Evolutionary conservation across 2,888 invertebrate species (phyloP).

Genomic region (Ormyrus thymus): DNA sequence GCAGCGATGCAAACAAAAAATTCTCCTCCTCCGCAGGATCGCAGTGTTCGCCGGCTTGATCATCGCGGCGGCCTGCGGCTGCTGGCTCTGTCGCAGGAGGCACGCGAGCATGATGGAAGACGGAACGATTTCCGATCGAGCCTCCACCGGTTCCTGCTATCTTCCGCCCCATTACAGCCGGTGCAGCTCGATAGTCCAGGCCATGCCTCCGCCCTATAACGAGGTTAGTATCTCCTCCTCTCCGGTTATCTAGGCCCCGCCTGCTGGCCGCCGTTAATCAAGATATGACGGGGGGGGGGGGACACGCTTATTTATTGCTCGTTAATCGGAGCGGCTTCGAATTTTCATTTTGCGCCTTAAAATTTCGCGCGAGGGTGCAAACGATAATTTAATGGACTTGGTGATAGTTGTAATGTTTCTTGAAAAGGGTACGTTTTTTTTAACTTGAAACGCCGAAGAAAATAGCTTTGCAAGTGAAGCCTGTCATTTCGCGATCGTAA

Average conservation of each 20-base stretch:
- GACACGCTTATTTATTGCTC: too few species aligned
- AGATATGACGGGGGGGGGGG: too few species aligned
- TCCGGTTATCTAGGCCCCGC: background rate
- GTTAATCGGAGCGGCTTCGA: too few species aligned
- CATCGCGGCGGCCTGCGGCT: slow-evolving; percentile 83
- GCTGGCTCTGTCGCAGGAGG: slow-evolving; percentile 80
- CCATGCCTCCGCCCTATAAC: slow-evolving; percentile 86
- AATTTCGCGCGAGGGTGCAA: too few species aligned
- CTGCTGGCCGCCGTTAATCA: too few species aligned
- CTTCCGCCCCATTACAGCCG: slow-evolving; percentile 90
- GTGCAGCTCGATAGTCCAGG: slow-evolving; percentile 87
- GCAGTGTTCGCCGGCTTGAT: slow-evolving; percentile 82
- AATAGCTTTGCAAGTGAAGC: too few species aligned
- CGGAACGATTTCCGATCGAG: slow-evolving; percentile 82
- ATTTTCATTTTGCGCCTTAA: too few species aligned
- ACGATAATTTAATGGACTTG: too few species aligned
- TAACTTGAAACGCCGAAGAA: too few species aligned
- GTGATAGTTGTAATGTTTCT: too few species aligned
- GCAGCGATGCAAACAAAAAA: background rate
- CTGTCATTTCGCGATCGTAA: too few species aligned
- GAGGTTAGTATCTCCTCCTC: slow-evolving; percentile 78
- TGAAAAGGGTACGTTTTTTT: too few species aligned
- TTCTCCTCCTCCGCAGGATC: slow-evolving; percentile 62
- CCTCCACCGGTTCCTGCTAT: slow-evolving; percentile 88
- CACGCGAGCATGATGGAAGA: slow-evolving; percentile 76